Evolutionary conservation across 2,113 vertebrate genomes (phyloP).

Genomic region (Seriola aureovittata): DNA sequence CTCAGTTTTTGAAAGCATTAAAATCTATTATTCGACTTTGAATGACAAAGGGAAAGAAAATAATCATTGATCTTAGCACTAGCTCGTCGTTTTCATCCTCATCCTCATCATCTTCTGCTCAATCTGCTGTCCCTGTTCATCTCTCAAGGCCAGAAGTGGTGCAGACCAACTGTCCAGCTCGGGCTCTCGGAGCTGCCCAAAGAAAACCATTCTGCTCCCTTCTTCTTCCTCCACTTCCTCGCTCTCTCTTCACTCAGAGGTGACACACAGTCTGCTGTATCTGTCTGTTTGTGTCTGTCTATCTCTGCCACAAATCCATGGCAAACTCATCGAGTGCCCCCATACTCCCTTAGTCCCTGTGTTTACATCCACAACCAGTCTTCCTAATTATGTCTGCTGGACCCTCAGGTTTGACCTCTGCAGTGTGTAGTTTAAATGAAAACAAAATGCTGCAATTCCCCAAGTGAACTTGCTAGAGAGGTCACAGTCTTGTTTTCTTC

Average conservation of each 20-base stretch:
- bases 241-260: constrained; percentile 90
- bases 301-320: background rate
- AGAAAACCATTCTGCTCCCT: constrained; percentile 97
- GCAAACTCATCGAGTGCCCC: background rate
- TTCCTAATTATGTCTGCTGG: background rate
- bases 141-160: constrained; percentile 89
- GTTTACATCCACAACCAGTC: background rate
- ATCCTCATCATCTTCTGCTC: constrained; percentile 23
- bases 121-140: constrained; percentile 57
- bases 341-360: background rate
- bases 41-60: background rate
- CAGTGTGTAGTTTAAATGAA: background rate
- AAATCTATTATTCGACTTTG: background rate
- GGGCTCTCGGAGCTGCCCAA: constrained; percentile 93
- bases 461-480: background rate
- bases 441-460: constrained; percentile 28
- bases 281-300: constrained; percentile 41
- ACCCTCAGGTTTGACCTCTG: background rate
- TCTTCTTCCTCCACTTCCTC: constrained; percentile 88
- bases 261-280: constrained; percentile 83
- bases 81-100: constrained; percentile 31
- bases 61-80: background rate
- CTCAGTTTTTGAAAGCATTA: background rate
- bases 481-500: constrained; percentile 32
- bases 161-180: constrained; percentile 77